Evolutionary conservation across 2,888 invertebrate species (phyloP).

Genomic region (Netelia fuscicornis): DNA sequence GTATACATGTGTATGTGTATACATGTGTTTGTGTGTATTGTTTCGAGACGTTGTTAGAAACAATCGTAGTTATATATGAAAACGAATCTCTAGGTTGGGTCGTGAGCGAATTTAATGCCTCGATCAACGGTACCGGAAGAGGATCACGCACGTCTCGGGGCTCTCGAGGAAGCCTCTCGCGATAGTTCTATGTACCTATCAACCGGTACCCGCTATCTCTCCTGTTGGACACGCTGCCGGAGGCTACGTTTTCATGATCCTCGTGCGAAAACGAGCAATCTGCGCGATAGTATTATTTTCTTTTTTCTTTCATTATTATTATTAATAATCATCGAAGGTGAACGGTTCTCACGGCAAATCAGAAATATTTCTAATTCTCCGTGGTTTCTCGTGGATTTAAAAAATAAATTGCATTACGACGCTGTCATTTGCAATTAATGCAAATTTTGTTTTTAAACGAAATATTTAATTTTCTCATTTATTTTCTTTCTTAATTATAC

Average conservation of each 20-base stretch:
- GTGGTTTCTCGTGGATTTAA: no score
- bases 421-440: no score
- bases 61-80: conserved; percentile 17
- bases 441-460: no score
- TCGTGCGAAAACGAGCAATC: conserved; percentile 62
- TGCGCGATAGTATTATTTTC: background rate
- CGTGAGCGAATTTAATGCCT: conserved; percentile 60
- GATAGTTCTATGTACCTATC: conserved; percentile 42
- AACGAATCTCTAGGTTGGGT: conserved; percentile 43
- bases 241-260: conserved; percentile 47
- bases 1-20: background rate
- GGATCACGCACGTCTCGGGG: conserved; percentile 69
- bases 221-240: conserved; percentile 3
- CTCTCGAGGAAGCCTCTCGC: conserved; percentile 59
- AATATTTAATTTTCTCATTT: background rate
- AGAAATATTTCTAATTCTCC: no score
- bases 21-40: background rate
- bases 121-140: conserved; percentile 63
- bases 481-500: background rate
- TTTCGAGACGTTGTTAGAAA: conserved; percentile 28
- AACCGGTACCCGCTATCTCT: conserved; percentile 22
- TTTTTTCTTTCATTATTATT: background rate
- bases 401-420: no score
- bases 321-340: background rate
- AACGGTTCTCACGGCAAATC: no score